phyloP scores from a whole-genome alignment of 2,888 invertebrate genomes.

The Euclidia mi region DNA sequence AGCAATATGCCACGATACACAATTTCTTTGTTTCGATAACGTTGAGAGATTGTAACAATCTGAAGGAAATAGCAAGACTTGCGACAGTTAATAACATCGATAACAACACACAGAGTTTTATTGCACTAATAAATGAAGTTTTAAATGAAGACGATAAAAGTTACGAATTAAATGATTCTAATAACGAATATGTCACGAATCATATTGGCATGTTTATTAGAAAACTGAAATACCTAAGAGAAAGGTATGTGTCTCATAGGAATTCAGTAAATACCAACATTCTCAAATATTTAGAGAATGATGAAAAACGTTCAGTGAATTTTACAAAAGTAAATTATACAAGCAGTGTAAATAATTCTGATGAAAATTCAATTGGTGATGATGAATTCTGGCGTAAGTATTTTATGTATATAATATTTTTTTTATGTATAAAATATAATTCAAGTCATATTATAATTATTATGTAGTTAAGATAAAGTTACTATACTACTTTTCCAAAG shows the following conservation, averaged over 20 bases:
- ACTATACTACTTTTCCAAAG: no score
- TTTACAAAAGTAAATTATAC: constrained; percentile 2
- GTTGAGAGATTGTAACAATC: constrained; percentile 62
- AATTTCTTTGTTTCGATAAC: constrained; percentile 69
- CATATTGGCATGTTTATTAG: constrained; percentile 60
- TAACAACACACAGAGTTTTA: constrained; percentile 63
- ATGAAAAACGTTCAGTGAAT: constrained; percentile 18
- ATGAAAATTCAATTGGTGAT: constrained; percentile 47
- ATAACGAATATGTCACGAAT: constrained; percentile 47
- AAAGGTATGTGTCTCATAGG: constrained; percentile 49
- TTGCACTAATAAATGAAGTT: constrained; percentile 67
- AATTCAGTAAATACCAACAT: constrained; percentile 50
- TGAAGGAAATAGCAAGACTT: constrained; percentile 64
- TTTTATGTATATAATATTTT: neutral
- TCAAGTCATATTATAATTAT: no score
- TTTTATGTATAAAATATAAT: no score
- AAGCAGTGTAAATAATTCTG: constrained; percentile 17
- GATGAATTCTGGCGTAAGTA: constrained; percentile 76
- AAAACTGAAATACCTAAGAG: constrained; percentile 60
- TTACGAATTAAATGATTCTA: constrained; percentile 36
- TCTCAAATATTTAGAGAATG: constrained; percentile 40
- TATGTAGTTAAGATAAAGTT: no score
- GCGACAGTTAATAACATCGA: constrained; percentile 59
- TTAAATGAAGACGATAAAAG: constrained; percentile 61
- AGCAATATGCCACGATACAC: constrained; percentile 66